Percentiles rank a stretch among this genome's conserved stretches.
Conservation (phyloP, 2,113 vertebrate genomes). For the Zapornia atra region DNA sequence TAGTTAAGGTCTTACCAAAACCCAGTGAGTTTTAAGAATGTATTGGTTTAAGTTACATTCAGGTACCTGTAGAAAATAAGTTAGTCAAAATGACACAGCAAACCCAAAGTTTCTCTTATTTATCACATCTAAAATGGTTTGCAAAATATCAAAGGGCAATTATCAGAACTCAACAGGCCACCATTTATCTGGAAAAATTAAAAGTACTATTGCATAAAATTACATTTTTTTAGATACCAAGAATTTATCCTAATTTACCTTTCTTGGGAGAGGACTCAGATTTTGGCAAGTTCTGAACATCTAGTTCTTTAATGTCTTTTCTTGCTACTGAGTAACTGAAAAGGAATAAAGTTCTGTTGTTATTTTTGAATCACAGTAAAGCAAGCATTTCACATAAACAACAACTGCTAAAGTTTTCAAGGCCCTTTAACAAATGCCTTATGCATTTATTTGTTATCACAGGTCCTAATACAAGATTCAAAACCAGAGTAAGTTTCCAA, state of each 20-base stretch:
- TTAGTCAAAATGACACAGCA: neutral
- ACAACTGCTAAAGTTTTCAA: neutral
- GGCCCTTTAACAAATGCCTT: neutral
- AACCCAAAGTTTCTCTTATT: neutral
- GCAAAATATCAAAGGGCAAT: neutral
- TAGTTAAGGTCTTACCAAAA: neutral
- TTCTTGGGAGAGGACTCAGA: slow-evolving; percentile 80
- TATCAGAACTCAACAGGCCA: neutral
- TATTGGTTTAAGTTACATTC: neutral
- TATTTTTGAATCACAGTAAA: neutral
- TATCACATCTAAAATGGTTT: neutral
- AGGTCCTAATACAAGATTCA: neutral
- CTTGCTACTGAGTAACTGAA: slow-evolving; percentile 87
- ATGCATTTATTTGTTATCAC: neutral
- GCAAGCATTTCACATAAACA: neutral
- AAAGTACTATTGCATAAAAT: neutral
- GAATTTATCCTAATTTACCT: slow-evolving; percentile 78
- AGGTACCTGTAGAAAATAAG: neutral
- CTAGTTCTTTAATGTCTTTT: slow-evolving; percentile 86
- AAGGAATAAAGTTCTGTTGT: neutral
- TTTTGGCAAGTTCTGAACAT: slow-evolving; percentile 76
- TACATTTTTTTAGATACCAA: neutral
- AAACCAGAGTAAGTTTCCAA: neutral
- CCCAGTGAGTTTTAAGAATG: neutral
- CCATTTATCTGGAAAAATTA: neutral